phyloP scores from a whole-genome alignment of 23 tunicate species.

The Halocynthia aurantium region DNA sequence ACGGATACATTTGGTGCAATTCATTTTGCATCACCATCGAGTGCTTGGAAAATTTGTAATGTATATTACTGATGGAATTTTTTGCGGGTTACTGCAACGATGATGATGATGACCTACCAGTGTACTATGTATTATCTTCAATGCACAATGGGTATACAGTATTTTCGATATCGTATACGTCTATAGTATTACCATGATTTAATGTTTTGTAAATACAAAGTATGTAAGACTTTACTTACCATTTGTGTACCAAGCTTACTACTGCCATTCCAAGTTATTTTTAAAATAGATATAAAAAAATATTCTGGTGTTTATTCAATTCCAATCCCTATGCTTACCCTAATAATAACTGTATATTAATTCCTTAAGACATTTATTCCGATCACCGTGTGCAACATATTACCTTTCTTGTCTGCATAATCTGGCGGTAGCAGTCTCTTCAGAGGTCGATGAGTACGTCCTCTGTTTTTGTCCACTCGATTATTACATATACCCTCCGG shows the following conservation, averaged over 20 bases:
- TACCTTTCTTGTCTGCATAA: slow-evolving; percentile 45
- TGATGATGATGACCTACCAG: not conserved
- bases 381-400: too few species aligned
- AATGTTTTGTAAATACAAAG: too few species aligned
- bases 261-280: not conserved
- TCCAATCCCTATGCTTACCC: not conserved
- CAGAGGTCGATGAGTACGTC: slow-evolving; percentile 37
- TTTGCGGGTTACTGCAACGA: not conserved
- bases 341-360: not conserved
- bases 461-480: slow-evolving; percentile 42
- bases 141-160: too few species aligned
- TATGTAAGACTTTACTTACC: too few species aligned
- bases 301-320: not conserved
- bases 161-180: too few species aligned
- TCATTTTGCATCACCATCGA: too few species aligned
- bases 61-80: too few species aligned
- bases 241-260: too few species aligned
- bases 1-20: too few species aligned
- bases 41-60: too few species aligned
- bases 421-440: slow-evolving; percentile 63
- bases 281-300: not conserved
- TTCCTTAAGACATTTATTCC: not conserved
- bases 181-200: too few species aligned
- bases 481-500: slow-evolving; percentile 79
- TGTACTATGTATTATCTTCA: not conserved